These are phyloP conservation scores for Cottus gobio DNA, from an alignment of 2,113 vertebrate species.

Conservation along the genomic window DNA sequence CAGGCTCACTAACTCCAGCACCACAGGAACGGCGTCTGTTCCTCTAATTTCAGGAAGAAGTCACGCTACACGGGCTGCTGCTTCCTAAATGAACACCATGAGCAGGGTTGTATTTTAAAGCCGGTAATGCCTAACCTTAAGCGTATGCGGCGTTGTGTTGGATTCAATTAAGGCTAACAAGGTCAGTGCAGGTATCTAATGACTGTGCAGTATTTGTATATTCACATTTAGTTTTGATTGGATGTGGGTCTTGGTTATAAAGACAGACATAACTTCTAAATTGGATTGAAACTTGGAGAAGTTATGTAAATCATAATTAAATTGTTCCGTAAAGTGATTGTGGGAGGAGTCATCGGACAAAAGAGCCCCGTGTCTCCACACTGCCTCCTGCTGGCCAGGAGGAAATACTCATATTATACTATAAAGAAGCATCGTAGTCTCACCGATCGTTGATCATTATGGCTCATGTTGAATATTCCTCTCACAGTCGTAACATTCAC, in stretches of 20 bases:
- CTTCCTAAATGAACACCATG: not conserved
- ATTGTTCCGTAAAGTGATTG: too few species aligned
- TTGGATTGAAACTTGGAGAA: not conserved
- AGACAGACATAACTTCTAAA: not conserved
- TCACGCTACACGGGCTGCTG: not conserved
- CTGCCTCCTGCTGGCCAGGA: too few species aligned
- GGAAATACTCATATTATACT: too few species aligned
- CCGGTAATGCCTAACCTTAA: not conserved
- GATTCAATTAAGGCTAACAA: not conserved
- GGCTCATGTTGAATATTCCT: too few species aligned
- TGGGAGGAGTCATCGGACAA: too few species aligned
- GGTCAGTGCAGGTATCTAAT: not conserved
- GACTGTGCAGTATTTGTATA: not conserved
- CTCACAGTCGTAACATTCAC: too few species aligned
- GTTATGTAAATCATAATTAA: too few species aligned
- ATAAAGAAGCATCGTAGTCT: too few species aligned
- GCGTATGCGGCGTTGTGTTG: not conserved
- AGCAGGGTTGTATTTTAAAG: not conserved
- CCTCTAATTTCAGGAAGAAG: conserved; percentile 1
- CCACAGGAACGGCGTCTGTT: not conserved
- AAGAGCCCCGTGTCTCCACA: too few species aligned
- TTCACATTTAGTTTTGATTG: not conserved
- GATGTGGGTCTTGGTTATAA: not conserved
- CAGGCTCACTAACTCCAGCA: conserved; percentile 31
- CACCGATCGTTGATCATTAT: too few species aligned